Conservation (phyloP, 92 coral and sea anemone species). For the Actinernus sp. region DNA sequence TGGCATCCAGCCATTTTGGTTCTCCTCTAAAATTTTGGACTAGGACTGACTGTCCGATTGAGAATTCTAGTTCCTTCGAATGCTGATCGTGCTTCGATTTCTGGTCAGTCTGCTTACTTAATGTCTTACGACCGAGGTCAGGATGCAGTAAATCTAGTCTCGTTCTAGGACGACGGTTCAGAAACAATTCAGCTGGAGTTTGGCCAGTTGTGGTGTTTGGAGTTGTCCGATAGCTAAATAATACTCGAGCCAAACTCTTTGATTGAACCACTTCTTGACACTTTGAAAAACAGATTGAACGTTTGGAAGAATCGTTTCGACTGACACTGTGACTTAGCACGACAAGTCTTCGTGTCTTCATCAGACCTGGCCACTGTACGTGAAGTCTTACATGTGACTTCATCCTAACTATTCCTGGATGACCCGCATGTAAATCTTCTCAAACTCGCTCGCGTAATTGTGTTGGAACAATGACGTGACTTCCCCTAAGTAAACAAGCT, state of each 20-base stretch:
- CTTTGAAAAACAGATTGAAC: conserved; percentile 25
- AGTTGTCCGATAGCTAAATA: conserved; percentile 37
- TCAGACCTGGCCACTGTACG: not conserved
- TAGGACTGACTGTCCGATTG: conserved; percentile 27
- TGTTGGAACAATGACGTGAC: conserved; percentile 1
- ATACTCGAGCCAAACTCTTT: conserved; percentile 23
- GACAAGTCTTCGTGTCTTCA: too few relatives aligned
- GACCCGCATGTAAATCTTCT: conserved; percentile 9
- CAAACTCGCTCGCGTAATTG: not conserved
- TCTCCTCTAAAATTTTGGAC: conserved; percentile 29
- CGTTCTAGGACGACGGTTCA: conserved; percentile 26
- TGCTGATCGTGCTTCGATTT: conserved; percentile 34
- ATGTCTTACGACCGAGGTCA: conserved; percentile 5
- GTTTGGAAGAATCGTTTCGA: conserved; percentile 52
- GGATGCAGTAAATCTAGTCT: conserved; percentile 39
- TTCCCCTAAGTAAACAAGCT: conserved; percentile 12
- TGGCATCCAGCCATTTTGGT: conserved; percentile 31
- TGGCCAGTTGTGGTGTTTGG: conserved; percentile 49
- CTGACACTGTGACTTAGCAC: conserved; percentile 44
- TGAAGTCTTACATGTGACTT: not conserved
- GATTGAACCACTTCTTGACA: conserved; percentile 18
- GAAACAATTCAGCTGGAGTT: conserved; percentile 50
- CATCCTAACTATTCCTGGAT: conserved; percentile 32
- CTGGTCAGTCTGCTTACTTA: conserved; percentile 27
- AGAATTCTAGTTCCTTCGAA: conserved; percentile 39